Evolutionary conservation across 2,113 vertebrate genomes (phyloP), one percentile per base, ranked within the genome.

Genomic region (Alethe castanea): DNA sequence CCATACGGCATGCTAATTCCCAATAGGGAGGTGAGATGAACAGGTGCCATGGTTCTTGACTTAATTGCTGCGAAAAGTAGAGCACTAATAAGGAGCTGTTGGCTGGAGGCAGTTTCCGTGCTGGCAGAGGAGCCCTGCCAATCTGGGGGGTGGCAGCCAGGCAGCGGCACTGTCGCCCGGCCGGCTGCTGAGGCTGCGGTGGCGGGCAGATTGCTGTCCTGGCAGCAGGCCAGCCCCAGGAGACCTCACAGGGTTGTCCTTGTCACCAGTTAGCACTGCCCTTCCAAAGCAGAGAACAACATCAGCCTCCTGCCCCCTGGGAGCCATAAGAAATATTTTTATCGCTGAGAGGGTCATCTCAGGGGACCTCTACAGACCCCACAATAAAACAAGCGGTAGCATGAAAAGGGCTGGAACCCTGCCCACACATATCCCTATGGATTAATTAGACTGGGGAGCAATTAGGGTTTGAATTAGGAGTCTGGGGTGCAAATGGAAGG

Each of bases 81-180:
- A 92, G 44, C 90, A 92, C 88, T 96, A 94, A 90, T 94, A 92
- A 85, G 5, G 69, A 94, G 81, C 91, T 96, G 92, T 88, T 94
- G 31, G 9, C 71, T 64, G 7, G 50, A 86, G 67, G 83, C 89
- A 70, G 92, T 62, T 90, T 92, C 70, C 65, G 94, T 45, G 25
- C 90, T 92, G 92, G 95, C 92, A 86, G 20, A 83, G 67, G 33
- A 84, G 81, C 33, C 36, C 69, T 86, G 89, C 89, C 91, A 94
- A 77, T 77, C 92, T 62, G 38, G 26, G 67, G 73, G 57, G 44
- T 8, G 31, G 61, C 70, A 91, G 72, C 36, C 94, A 69, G 79
- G 74, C 90, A 79, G 79, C 7, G 8, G 87, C 61, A 87, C 57
- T 2, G 8, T 26, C 81, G 28, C 73, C 60, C 7, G 1, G 60